Evolutionary conservation across 2,113 vertebrate species (phyloP).

Genomic region (Eolophus roseicapilla): DNA sequence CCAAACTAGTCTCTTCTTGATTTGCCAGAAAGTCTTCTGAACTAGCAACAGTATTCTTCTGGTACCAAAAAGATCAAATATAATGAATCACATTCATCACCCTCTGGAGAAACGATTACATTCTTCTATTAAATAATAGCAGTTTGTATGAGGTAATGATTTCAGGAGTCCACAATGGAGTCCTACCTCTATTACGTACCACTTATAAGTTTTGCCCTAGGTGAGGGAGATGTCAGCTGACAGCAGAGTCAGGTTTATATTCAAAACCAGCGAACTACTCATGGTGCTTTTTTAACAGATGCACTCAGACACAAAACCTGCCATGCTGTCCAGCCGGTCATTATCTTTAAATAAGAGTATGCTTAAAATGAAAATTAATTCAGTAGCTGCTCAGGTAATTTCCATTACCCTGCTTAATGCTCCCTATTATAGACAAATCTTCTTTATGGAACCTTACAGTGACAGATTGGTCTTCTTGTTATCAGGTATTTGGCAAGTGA

Average conservation of each 20-base stretch:
- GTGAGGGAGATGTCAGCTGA: not conserved
- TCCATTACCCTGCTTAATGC: slow-evolving; percentile 42
- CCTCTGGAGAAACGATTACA: slow-evolving; percentile 22
- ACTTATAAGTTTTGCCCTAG: not conserved
- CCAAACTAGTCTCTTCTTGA: slow-evolving; percentile 33
- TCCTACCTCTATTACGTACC: not conserved
- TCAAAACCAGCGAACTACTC: not conserved
- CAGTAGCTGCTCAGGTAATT: slow-evolving; percentile 37
- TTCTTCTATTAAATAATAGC: not conserved
- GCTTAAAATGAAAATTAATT: slow-evolving; percentile 62
- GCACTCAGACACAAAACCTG: not conserved
- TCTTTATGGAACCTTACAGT: slow-evolving; percentile 45
- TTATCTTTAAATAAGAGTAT: slow-evolving; percentile 35
- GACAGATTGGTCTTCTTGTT: slow-evolving; percentile 49
- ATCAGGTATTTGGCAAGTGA: slow-evolving; percentile 51
- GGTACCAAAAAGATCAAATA: slow-evolving; percentile 6
- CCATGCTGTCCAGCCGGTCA: not conserved
- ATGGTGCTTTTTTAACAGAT: not conserved
- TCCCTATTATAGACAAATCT: slow-evolving; percentile 46
- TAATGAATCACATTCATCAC: not conserved
- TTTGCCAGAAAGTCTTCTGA: slow-evolving; percentile 31
- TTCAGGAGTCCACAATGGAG: not conserved
- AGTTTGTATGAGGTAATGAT: slow-evolving; percentile 12
- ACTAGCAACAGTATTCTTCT: not conserved
- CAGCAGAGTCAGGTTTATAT: not conserved